Evolutionary conservation across 2,888 invertebrate genomes (phyloP).

Genomic region (Caenorhabditis japonica): DNA sequence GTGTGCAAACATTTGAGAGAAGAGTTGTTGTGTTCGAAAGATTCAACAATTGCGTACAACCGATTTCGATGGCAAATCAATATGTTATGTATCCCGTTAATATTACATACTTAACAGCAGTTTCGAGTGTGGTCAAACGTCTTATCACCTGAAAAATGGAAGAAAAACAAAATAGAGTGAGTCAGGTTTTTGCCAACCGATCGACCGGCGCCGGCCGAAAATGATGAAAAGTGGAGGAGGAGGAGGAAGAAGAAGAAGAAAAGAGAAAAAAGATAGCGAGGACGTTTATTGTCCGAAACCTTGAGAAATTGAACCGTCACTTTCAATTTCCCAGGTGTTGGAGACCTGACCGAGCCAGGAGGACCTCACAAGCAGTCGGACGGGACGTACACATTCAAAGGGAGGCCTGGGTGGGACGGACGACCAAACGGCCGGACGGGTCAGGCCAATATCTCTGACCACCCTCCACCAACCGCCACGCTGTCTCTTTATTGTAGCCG

Average conservation of each 20-base stretch:
- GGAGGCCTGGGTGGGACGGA: constrained; percentile 6
- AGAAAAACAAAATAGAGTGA: too few relatives aligned
- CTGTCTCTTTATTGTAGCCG: constrained; percentile 46
- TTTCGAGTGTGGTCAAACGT: too few relatives aligned
- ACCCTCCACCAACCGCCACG: constrained; percentile 15
- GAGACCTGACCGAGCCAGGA: constrained; percentile 9
- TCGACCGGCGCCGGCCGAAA: too few relatives aligned
- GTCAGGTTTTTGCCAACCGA: too few relatives aligned
- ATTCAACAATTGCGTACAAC: too few relatives aligned
- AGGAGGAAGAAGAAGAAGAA: constrained; percentile 7
- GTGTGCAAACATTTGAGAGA: constrained; percentile 20
- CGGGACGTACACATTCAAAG: constrained; percentile 35
- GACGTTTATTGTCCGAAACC: constrained; percentile 19
- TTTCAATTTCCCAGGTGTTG: constrained; percentile 30
- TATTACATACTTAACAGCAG: too few relatives aligned
- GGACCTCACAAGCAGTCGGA: constrained; percentile 13
- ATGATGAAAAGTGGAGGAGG: too few relatives aligned
- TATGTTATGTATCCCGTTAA: too few relatives aligned
- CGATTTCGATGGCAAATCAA: too few relatives aligned
- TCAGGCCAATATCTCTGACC: constrained; percentile 33
- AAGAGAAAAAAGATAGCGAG: constrained; percentile 2
- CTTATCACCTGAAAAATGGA: too few relatives aligned
- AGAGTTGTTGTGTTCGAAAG: constrained; percentile 10
- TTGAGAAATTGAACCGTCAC: constrained; percentile 45
- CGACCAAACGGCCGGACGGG: constrained; percentile 13